Evolutionary conservation across 2,113 vertebrate genomes (phyloP).

Genomic region (Labeo rohita): DNA sequence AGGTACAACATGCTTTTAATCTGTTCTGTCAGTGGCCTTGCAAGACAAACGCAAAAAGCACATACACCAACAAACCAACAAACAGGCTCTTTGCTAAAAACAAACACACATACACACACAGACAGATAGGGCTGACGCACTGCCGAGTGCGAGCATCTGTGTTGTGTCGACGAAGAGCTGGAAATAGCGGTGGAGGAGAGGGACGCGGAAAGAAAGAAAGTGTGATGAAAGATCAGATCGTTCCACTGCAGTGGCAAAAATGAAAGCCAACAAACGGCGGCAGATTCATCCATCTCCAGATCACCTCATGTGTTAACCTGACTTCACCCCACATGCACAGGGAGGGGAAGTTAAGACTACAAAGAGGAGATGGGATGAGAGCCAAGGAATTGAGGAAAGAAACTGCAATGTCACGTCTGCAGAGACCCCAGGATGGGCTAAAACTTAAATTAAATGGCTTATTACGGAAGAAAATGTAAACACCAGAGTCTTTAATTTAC

Average conservation of each 20-base stretch:
- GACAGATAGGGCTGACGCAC: background rate
- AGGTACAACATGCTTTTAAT: background rate
- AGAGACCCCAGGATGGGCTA: slow-evolving; percentile 11
- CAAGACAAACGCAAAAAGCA: slow-evolving; percentile 34
- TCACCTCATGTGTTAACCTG: slow-evolving; percentile 47
- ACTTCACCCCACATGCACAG: slow-evolving; percentile 36
- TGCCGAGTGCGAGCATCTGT: slow-evolving; percentile 17
- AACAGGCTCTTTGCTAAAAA: background rate
- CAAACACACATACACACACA: slow-evolving; percentile 3
- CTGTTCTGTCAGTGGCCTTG: slow-evolving; percentile 30
- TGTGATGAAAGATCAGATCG: slow-evolving; percentile 47
- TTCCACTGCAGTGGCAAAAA: slow-evolving; percentile 35
- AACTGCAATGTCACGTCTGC: slow-evolving; percentile 19
- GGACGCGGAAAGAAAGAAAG: slow-evolving; percentile 44
- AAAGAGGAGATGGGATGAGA: background rate
- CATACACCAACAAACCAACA: slow-evolving; percentile 9
- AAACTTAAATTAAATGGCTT: background rate
- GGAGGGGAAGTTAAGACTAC: slow-evolving; percentile 10
- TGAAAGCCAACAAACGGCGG: slow-evolving; percentile 44
- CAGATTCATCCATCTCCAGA: slow-evolving; percentile 52
- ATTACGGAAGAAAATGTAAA: slow-evolving; percentile 31
- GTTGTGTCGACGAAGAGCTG: slow-evolving; percentile 1
- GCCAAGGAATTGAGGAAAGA: background rate
- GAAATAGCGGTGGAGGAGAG: slow-evolving; percentile 22
- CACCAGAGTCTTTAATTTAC: slow-evolving; percentile 7